Percentiles rank a stretch among this genome's conserved stretches.
These are phyloP conservation scores for Indicator maculatus DNA, from an alignment of 2,113 vertebrate genomes.

Conservation along the genomic window DNA sequence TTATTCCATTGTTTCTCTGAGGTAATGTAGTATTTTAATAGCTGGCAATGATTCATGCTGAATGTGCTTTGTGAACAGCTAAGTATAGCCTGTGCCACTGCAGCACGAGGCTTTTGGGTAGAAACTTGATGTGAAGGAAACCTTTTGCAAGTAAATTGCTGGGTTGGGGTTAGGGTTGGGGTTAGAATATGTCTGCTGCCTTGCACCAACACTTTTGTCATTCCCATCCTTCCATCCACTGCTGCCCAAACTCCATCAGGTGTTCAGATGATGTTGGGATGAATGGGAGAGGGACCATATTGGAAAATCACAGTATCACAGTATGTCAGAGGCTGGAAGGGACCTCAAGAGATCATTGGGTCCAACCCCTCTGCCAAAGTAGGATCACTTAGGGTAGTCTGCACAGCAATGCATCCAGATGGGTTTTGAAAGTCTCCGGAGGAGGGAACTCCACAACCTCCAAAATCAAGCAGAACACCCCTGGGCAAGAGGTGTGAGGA, in stretches of 20 bases:
- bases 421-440: too few species aligned
- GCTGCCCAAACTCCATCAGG: rapidly evolving
- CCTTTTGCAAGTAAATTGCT: not conserved
- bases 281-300: not conserved
- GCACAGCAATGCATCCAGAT: too few species aligned
- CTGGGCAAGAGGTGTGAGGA: not conserved
- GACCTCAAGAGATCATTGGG: too few species aligned
- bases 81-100: constrained; percentile 52
- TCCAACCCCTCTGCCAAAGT: too few species aligned
- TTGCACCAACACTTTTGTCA: not conserved
- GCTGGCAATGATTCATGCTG: constrained; percentile 50
- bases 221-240: not conserved
- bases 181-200: not conserved
- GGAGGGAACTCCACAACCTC: too few species aligned
- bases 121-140: not conserved
- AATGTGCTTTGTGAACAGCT: constrained; percentile 43
- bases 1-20: constrained; percentile 59
- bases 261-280: not conserved
- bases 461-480: rapidly evolving
- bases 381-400: too few species aligned
- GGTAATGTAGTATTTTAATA: constrained; percentile 60
- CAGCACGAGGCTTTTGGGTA: constrained; percentile 4
- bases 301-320: not conserved
- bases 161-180: not conserved
- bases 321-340: too few species aligned